Percentiles rank a stretch among this genome's conserved stretches.
These are phyloP conservation scores for Dorcus parallelipipedus DNA, from an alignment of 2,888 invertebrate genomes.

Conservation along the genomic window DNA sequence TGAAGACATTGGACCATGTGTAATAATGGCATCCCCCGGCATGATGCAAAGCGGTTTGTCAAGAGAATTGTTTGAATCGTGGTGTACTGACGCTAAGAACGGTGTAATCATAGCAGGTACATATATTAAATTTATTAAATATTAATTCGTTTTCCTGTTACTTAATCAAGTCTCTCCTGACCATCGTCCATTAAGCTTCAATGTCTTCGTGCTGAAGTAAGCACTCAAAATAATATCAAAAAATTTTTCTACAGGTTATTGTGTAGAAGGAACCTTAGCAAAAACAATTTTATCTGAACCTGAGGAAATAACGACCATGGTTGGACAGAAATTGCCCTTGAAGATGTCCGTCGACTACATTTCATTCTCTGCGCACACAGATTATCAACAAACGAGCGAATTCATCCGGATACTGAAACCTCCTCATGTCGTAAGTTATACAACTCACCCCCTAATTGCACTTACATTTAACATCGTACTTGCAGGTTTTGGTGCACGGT, in stretches of 20 bases:
- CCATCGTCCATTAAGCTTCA: too few species aligned
- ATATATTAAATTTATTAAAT: slow-evolving; percentile 42
- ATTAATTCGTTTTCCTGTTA: too few species aligned
- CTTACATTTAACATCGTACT: slow-evolving; percentile 1
- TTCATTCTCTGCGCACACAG: slow-evolving; percentile 98
- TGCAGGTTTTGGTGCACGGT: slow-evolving; percentile 89
- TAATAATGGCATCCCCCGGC: slow-evolving; percentile 99
- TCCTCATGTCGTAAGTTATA: slow-evolving; percentile 75
- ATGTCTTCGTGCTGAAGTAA: too few species aligned
- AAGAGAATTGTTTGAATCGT: slow-evolving; percentile 94
- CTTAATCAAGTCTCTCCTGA: too few species aligned
- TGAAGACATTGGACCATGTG: slow-evolving; percentile 98
- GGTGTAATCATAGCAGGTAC: slow-evolving; percentile 97
- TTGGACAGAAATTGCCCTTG: slow-evolving; percentile 91
- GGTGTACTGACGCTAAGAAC: slow-evolving; percentile 98
- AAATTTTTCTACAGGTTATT: slow-evolving; percentile 60
- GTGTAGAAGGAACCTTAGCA: slow-evolving; percentile 86
- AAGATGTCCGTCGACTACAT: slow-evolving; percentile 99
- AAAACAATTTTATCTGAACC: slow-evolving; percentile 96
- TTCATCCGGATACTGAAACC: slow-evolving; percentile 93
- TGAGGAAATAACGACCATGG: slow-evolving; percentile 93
- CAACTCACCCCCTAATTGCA: background rate
- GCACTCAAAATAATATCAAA: too few species aligned
- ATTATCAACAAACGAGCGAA: slow-evolving; percentile 96
- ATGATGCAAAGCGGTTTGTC: slow-evolving; percentile 99